Evolutionary conservation across 2,797 vertebrate genomes (phyloP), one percentile per base, ranked within the genome.

Genomic region (Lates japonicus): DNA sequence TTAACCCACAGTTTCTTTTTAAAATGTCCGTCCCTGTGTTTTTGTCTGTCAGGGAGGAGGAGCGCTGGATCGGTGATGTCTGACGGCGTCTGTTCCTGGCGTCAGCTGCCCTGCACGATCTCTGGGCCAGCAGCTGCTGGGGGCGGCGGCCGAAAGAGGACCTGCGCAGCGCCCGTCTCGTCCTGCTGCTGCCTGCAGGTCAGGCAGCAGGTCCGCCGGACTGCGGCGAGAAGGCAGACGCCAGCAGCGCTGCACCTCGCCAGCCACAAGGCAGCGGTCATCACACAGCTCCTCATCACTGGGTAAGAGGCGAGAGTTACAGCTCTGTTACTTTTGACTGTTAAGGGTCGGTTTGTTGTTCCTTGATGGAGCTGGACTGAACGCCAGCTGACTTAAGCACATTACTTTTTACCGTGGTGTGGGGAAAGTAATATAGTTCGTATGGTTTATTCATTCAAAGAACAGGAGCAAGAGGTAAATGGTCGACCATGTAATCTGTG

Each of bases 1-100:
- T 9, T 51, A 29, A n/a, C n/a, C 25, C 25, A 29, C 2, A 29
- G 1, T n/a, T n/a, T n/a, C n/a, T 2, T 42, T 39, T 42, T 25
- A 19, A 20, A 48, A 7, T 48, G 5, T 25, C 5, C 2, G 11
- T 16, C n/a, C 48, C 12, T 51, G 49, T 51, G 20, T 22, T 22
- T n/a, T 19, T 52, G 51, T 25, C 22, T 25, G 11, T 13, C 89
- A 96, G 96, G 93, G 98, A 99, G 83, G 98, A 99, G 1, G 98
- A 99, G 80, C 96, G 97, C 9, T 99, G 98, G 98, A 99, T 99
- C 90, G n/a, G 98, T 98, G 0, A 99, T 99, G 92, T 99, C n/a
- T n/a, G n/a, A 99, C 0, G 98, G 95, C 98, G 97, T n/a, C 95
- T 99, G 46, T 99, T 99, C 95, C 92, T 99, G 87, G 96, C 97